Percentiles rank a stretch among this genome's conserved stretches.
These are phyloP conservation scores for Calyptomena viridis DNA, from an alignment of 2,113 vertebrate species.

Conservation along the genomic window DNA sequence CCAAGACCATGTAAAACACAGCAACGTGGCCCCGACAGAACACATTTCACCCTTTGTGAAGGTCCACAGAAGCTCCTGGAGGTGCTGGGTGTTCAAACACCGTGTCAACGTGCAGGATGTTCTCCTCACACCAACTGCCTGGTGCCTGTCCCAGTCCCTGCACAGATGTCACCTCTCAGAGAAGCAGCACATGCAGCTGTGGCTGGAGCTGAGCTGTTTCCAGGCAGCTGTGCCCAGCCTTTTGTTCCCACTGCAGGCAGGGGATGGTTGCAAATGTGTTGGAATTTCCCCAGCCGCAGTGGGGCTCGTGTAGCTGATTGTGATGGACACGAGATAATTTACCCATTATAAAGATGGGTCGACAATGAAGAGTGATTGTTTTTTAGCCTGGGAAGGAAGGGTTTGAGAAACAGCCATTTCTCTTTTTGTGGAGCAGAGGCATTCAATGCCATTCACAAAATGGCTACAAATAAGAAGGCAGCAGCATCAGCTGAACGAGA, in stretches of 20 bases:
- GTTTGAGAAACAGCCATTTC: background rate
- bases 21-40: background rate
- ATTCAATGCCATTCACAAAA: background rate
- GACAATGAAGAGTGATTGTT: background rate
- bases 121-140: background rate
- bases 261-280: background rate
- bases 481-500: background rate
- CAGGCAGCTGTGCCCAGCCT: conserved; percentile 35
- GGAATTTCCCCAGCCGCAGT: background rate
- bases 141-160: background rate
- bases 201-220: background rate
- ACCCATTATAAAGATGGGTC: background rate
- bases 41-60: background rate
- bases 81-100: background rate
- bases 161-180: background rate
- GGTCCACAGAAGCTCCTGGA: background rate
- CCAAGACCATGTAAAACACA: background rate
- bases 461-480: background rate
- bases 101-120: rapidly evolving
- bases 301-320: background rate
- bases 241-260: background rate
- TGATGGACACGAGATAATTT: background rate
- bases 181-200: background rate
- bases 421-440: background rate
- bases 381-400: background rate